Conservation (phyloP, 1,140 invertebrate species). For the Calosoma granatense region DNA sequence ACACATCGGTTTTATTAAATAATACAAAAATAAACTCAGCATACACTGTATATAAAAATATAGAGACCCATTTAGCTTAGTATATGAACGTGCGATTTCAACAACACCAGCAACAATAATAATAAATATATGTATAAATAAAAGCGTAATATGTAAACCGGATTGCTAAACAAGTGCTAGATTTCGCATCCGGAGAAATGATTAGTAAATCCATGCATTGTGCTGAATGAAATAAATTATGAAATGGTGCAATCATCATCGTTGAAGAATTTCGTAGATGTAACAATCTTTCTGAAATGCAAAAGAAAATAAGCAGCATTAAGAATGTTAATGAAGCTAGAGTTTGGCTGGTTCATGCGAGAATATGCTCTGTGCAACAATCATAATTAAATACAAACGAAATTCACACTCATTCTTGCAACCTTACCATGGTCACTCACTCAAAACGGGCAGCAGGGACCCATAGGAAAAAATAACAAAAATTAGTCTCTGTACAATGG, state of each 20-base stretch:
- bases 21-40: too few relatives aligned
- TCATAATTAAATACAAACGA: conserved; percentile 10
- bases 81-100: too few relatives aligned
- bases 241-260: conserved; percentile 18
- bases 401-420: conserved; percentile 39
- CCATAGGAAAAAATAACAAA: conserved; percentile 42
- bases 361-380: too few relatives aligned
- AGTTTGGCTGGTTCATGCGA: conserved; percentile 14
- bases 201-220: background rate
- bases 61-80: too few relatives aligned
- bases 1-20: too few relatives aligned
- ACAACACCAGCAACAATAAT: too few relatives aligned
- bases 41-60: too few relatives aligned
- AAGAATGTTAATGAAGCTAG: background rate
- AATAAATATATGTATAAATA: conserved; percentile 14
- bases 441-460: conserved; percentile 68
- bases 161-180: background rate
- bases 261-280: conserved; percentile 30
- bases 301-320: conserved; percentile 25
- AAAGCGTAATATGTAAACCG: background rate
- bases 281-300: conserved; percentile 32
- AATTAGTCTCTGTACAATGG: conserved; percentile 14
- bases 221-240: background rate
- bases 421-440: conserved; percentile 44
- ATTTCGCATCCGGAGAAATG: too few relatives aligned